Base-by-base conservation (phyloP, 2,797 vertebrate genomes). In the Lophotriccus pileatus region DNA sequence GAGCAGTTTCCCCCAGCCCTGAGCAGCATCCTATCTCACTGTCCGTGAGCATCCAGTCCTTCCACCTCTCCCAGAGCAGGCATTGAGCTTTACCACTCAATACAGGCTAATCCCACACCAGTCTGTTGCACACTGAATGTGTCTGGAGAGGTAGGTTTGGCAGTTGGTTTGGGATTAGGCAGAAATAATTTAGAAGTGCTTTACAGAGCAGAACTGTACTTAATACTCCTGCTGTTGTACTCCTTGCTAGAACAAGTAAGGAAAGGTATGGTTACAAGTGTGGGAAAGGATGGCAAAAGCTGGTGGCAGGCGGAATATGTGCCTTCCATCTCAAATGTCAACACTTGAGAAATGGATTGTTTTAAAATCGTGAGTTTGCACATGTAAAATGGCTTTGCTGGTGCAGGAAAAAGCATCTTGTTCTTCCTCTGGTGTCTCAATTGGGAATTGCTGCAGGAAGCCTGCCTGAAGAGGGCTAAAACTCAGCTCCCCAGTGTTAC, bases 361-460 rank as follows among this genome's bases (percentile, higher is more conserved):
- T 90, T 95, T 72, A 90, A 84, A 84, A 32, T 69, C 66, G 34
- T 68, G 84, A 91, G 46, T 84, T 34, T 87, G 37, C 66, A 70
- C 59, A 89, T 22, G 37, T 84, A 93, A 92, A 93, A 94, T 80
- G 59, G 47, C 72, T 86, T 95, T 94, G 75, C 89, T 92, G 75
- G 70, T 93, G 84, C 67, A 94, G 87, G 73, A 80, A 92, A 96
- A 97, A 89, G 66, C 66, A 86, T 92, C 81, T 89, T 90, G 49
- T 84, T 96, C 91, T 85, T 92, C 62, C 73, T 88, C 52, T 79
- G 84, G 92, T 60, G 76, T 52, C 64, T 95, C 85, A 81, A 20
- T 10, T 86, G 87, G 75, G 94, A 93, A 67, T 83, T 95, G 88
- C 70, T 94, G 84, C 81, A 95, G 90, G 75, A 96, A 96, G 84